Evolutionary conservation across 1,140 invertebrate genomes (phyloP), one percentile per base, ranked within the genome.

Genomic region (Halesus radiatus): DNA sequence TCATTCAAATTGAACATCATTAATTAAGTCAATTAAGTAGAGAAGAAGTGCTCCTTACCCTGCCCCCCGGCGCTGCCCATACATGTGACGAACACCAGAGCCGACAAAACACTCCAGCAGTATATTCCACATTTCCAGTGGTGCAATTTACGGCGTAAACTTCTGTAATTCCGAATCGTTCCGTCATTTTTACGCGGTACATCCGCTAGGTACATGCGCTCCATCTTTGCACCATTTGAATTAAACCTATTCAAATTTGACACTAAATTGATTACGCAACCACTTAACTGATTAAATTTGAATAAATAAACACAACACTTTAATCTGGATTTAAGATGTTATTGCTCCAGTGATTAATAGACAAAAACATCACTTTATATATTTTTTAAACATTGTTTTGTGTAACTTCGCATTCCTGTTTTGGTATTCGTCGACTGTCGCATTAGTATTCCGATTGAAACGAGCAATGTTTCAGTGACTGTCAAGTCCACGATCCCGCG

Each of bases 1-100:
- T 56, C 70, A 74, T 29, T 74, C 22, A 74, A 74, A 54, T 74
- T 74, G 70, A 52, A 62, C 81, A 50, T 80, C 60, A 50, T 80
- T 76, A 80, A 82, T 82, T 80, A 78, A 82, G 75, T 73, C 78
- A 80, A 82, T 82, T 70, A 70, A 80, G 78, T 66, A 6, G 18
- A 52, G 37, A 53, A 23, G 50, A 10, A 56, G n/a, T 16, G 37
- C 23, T 22, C 29, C 74, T 80, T 74, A 82, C 78, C 81, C 78
- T 80, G 81, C 37, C 29, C 62, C 29, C 62, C 62, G 23, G 75
- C 53, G 32, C 22, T 18, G 37, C 20, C 37, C 22, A 23, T n/a
- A 50, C 52, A 74, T 52, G 66, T 20, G 66, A 78, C 22, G 60
- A 76, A 50, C 54, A 78, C 53, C 45, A 78, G 50, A n/a, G 68